Evolutionary conservation across 2,797 vertebrate species (phyloP), one percentile per base, ranked within the genome.

Genomic region (Neopelma chrysocephalum): DNA sequence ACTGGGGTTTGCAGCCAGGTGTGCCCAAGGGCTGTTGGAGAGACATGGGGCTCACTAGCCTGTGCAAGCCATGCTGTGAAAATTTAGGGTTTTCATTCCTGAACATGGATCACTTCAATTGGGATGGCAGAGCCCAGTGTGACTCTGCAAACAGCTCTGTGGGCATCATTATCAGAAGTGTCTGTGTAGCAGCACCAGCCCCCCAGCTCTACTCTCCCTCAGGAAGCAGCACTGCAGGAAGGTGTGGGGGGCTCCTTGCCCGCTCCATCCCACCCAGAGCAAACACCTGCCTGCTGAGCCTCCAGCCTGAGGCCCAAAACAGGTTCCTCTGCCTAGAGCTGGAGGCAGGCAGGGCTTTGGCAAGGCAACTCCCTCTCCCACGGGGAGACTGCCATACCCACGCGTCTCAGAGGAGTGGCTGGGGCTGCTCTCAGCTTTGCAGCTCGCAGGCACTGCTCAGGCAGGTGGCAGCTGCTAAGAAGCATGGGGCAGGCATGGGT

Each of bases 331-430:
- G 12, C 76, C 66, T 71, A 27, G 31, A 76, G 66, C 45, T 1
- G 2, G 16, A 76, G 43, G 50, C 62, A 42, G 42, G 65, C 53
- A 91, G 47, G 31, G 47, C 38, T 88, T 90, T 43, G 57, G 70
- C 34, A 77, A 69, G 72, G 42, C 65, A 73, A 1, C 29, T 56
- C 54, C 13, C 12, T 3, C 56, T 50, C 2, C 3, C 29, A 40
- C 0, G 7, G 23, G 64, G 36, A 40, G 47, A 20, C 17, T 34
- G 60, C 42, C 1, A 0, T 43, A 56, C 32, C 42, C 78, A 73
- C 5, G 0, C 0, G 0, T 32, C 61, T 48, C 29, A 1, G 38
- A 48, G 73, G 47, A 61, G 31, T 6, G 9, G 45, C 42, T 0
- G 0, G 56, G 22, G 34, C 6, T 81, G 40, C 77, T 82, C 58